Conservation (phyloP, 2,113 vertebrate species). For the Podarcis raffonei region DNA sequence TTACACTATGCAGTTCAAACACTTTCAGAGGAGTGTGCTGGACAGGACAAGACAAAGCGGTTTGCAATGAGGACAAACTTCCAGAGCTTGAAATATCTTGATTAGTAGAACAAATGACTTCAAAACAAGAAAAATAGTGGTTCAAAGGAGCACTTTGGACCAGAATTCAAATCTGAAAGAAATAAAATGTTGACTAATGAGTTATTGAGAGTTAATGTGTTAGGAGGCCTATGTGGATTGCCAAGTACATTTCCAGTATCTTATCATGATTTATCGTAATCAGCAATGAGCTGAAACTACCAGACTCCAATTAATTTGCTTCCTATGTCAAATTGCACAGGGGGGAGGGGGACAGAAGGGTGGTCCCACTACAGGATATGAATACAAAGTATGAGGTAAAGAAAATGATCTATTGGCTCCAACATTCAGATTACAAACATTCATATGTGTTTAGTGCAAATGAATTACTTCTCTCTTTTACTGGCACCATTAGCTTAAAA, state of each 20-base stretch:
- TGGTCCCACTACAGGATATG: conserved; percentile 74
- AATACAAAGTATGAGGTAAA: conserved; percentile 77
- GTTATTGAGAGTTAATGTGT: conserved; percentile 63
- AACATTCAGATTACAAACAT: conserved; percentile 80
- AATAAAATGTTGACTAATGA: conserved; percentile 73
- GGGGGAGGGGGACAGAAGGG: conserved; percentile 33
- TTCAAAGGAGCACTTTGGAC: conserved; percentile 31
- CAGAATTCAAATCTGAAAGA: conserved; percentile 65
- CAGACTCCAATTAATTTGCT: conserved; percentile 79
- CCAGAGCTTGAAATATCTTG: conserved; percentile 46
- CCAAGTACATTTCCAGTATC: conserved; percentile 63
- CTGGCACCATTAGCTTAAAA: conserved; percentile 74
- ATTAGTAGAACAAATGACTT: conserved; percentile 46
- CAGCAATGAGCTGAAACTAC: conserved; percentile 80
- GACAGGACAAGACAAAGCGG: neutral
- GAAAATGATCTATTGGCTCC: conserved; percentile 81
- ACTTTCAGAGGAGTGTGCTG: neutral
- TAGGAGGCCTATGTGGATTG: conserved; percentile 68
- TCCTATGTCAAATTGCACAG: conserved; percentile 56
- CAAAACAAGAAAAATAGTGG: conserved; percentile 3
- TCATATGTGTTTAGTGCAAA: conserved; percentile 79
- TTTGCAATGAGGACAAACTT: neutral
- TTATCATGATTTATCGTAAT: conserved; percentile 81
- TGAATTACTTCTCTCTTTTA: conserved; percentile 75
- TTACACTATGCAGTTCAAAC: neutral